A percentile compares a stretch with the other conserved stretches of the same genome.
phyloP scores from a whole-genome alignment of 2,113 vertebrate genomes.

The Leptosomus discolor region DNA sequence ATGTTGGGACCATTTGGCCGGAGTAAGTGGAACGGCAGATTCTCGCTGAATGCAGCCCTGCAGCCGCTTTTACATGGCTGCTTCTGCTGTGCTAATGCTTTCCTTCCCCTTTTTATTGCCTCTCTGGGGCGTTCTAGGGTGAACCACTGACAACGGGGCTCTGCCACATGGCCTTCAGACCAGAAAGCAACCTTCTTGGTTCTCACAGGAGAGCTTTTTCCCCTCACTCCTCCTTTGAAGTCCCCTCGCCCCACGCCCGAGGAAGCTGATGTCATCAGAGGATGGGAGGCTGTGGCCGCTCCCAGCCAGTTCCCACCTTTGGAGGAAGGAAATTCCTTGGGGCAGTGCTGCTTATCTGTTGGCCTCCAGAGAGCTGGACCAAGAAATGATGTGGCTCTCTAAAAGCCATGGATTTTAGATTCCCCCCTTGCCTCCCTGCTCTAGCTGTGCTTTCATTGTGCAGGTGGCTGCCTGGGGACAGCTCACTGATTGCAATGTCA shows the following conservation, averaged over 20 bases:
- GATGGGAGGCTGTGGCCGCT: constrained; percentile 41
- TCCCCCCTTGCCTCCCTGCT: not conserved
- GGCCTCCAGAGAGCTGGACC: not conserved
- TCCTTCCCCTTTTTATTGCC: not conserved
- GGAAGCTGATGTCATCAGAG: constrained; percentile 62
- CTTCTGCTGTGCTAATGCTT: not conserved
- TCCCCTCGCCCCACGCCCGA: not conserved
- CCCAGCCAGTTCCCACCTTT: constrained; percentile 48
- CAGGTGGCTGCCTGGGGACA: not conserved
- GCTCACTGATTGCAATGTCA: not conserved
- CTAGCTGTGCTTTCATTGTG: not conserved
- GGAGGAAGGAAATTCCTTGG: constrained; percentile 74
- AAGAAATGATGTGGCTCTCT: not conserved
- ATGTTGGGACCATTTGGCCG: not conserved
- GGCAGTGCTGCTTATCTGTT: constrained; percentile 64
- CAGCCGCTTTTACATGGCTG: fast-evolving
- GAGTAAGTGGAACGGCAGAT: not conserved
- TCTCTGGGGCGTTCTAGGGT: not conserved
- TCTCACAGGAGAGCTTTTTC: constrained; percentile 9
- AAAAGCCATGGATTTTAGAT: not conserved
- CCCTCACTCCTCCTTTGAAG: constrained; percentile 39
- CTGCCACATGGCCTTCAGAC: not conserved
- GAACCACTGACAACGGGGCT: not conserved
- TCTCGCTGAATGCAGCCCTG: not conserved
- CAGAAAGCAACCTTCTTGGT: not conserved